Evolutionary conservation across 1,140 invertebrate species (phyloP).

Genomic region (Monomorium pharaonis): DNA sequence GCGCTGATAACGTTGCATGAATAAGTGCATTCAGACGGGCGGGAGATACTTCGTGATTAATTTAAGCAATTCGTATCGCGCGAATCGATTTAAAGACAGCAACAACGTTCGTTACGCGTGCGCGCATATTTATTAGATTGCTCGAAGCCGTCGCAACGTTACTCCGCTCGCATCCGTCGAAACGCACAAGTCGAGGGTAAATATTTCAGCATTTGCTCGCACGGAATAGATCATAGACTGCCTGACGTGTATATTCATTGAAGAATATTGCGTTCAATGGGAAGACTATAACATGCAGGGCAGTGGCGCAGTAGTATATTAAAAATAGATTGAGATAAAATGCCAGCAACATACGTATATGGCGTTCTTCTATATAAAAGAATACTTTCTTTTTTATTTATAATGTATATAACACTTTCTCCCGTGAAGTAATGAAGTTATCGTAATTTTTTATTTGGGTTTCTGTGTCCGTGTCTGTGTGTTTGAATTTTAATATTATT

Average conservation of each 20-base stretch:
- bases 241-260: constrained; percentile 35
- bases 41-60: not conserved
- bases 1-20: not conserved
- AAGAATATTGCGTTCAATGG: constrained; percentile 32
- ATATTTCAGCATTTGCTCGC: not conserved
- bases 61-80: not conserved
- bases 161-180: not conserved
- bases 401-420: not conserved
- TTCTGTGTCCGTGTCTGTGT: not conserved
- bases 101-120: not conserved
- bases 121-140: constrained; percentile 1
- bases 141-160: not conserved
- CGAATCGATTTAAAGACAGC: not conserved
- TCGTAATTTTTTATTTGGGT: not conserved
- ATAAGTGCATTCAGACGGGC: not conserved
- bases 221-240: not conserved
- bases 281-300: not conserved
- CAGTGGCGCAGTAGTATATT: not conserved
- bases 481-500: not conserved
- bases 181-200: not conserved
- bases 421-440: too few relatives aligned
- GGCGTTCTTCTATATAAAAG: not conserved
- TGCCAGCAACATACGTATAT: not conserved
- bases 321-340: constrained; percentile 39
- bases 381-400: not conserved